A percentile compares a stretch with the other conserved stretches of the same genome.
These are phyloP conservation scores for Carassius gibelio DNA, from an alignment of 2,113 vertebrate genomes.

Conservation along the genomic window DNA sequence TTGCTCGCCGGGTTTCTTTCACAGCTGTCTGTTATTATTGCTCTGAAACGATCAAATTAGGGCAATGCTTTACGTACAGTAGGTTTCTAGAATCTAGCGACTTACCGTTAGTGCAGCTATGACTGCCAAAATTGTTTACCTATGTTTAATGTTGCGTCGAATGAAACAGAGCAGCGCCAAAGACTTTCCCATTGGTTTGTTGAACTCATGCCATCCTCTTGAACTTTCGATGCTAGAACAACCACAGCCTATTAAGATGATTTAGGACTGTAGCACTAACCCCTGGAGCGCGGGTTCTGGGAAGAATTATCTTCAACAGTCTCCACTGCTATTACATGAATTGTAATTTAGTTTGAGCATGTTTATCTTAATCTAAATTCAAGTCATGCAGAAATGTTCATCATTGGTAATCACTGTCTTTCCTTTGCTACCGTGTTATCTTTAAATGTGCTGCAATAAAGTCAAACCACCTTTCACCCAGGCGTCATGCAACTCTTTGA, in stretches of 20 bases:
- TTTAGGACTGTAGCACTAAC: neutral
- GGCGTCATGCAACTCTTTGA: neutral
- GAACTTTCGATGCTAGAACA: slow-evolving; percentile 24
- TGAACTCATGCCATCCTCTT: slow-evolving; percentile 25
- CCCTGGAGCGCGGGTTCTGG: slow-evolving; percentile 11
- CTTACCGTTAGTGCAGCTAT: neutral
- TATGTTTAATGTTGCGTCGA: slow-evolving; percentile 30
- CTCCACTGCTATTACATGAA: neutral
- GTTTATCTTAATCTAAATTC: slow-evolving; percentile 9
- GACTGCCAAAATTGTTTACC: slow-evolving; percentile 22
- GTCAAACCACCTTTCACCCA: neutral
- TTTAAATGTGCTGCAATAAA: neutral
- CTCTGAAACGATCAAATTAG: neutral
- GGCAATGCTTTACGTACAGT: neutral
- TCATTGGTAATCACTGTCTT: neutral
- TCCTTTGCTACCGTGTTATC: neutral
- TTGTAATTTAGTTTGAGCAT: neutral
- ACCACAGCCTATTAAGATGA: slow-evolving; percentile 25
- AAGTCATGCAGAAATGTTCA: neutral
- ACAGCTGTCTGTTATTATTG: slow-evolving; percentile 22
- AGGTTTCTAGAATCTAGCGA: neutral
- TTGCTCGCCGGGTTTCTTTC: slow-evolving; percentile 3
- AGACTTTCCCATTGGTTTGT: slow-evolving; percentile 20
- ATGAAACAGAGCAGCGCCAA: neutral
- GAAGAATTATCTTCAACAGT: slow-evolving; percentile 22